phyloP scores from a whole-genome alignment of 2,888 invertebrate species.

The Cryptocheilus praepositus region DNA sequence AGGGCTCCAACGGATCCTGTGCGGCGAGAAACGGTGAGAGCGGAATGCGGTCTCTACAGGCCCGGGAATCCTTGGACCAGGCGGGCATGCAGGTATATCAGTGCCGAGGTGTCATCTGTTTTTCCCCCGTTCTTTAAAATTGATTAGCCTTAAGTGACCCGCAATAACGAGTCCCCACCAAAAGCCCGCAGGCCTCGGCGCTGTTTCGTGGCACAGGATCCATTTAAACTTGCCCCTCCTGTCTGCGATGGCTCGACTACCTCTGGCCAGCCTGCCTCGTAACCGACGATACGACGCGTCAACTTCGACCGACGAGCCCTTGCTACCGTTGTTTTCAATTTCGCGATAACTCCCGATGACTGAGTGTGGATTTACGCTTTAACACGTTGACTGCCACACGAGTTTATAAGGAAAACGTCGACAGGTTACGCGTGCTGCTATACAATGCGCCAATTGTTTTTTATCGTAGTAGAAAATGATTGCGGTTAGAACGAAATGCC shows the following conservation, averaged over 20 bases:
- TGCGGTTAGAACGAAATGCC: no score
- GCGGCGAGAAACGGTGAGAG: slow-evolving; percentile 49
- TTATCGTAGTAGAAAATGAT: no score
- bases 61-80: slow-evolving; percentile 13
- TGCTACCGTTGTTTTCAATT: no score
- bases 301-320: no score
- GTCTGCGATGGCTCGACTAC: background rate
- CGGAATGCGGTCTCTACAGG: slow-evolving; percentile 56
- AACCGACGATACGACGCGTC: slow-evolving; percentile 9
- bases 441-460: no score
- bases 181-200: no score
- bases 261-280: background rate
- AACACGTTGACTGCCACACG: no score
- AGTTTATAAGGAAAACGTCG: no score
- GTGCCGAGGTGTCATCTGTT: slow-evolving; percentile 41
- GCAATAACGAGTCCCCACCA: slow-evolving; percentile 26
- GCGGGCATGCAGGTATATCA: slow-evolving; percentile 17
- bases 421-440: no score
- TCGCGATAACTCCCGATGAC: no score
- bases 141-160: slow-evolving; percentile 25
- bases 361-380: no score
- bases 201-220: background rate
- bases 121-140: slow-evolving; percentile 36
- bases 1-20: slow-evolving; percentile 21
- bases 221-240: slow-evolving; percentile 18